These are phyloP conservation scores for Eublepharis macularius DNA, from an alignment of 2,113 vertebrate genomes.

Conservation along the genomic window DNA sequence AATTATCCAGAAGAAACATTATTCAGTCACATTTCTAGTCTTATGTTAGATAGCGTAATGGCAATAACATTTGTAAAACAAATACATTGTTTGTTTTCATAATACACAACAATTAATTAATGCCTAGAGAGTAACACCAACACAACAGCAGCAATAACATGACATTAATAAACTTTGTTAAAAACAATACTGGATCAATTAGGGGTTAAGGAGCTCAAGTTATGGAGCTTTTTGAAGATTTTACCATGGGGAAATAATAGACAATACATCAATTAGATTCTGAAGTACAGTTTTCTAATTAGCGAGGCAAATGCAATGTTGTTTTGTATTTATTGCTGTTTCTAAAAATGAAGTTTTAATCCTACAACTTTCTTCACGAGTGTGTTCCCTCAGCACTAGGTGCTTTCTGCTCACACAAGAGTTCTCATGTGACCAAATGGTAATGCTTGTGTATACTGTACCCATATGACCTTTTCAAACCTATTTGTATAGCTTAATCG, in stretches of 20 bases:
- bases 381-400: no score
- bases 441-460: no score
- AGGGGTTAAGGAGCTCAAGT: slow-evolving; percentile 29
- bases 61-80: slow-evolving; percentile 56
- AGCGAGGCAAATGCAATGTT: neutral
- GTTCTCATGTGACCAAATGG: no score
- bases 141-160: slow-evolving; percentile 56
- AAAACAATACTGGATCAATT: slow-evolving; percentile 61
- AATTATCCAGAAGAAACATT: neutral
- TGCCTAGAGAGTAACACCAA: slow-evolving; percentile 64
- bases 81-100: slow-evolving; percentile 54
- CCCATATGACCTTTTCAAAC: no score
- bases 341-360: neutral
- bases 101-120: slow-evolving; percentile 64
- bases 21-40: slow-evolving; percentile 43
- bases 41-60: slow-evolving; percentile 55
- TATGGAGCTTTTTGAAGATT: slow-evolving; percentile 48
- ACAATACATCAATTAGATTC: neutral
- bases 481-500: no score
- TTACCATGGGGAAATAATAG: slow-evolving; percentile 13
- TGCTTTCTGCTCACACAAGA: no score
- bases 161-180: slow-evolving; percentile 56
- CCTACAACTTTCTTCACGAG: neutral
- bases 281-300: neutral
- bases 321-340: neutral